Evolutionary conservation across 2,888 invertebrate genomes (phyloP), one percentile per base, ranked within the genome.

Genomic region (Anthrax anthrax): DNA sequence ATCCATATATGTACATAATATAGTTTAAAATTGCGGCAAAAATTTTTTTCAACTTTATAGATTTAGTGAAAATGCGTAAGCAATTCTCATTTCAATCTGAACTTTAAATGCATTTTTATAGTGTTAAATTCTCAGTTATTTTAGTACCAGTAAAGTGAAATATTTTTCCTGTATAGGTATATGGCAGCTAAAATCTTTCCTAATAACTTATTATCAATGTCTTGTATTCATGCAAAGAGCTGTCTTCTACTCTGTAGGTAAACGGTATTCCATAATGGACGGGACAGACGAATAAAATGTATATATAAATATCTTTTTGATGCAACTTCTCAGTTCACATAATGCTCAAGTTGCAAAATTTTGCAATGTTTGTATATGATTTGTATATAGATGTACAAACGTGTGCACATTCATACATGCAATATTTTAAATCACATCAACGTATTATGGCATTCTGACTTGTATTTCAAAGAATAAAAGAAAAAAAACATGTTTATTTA

Each of bases 171-270:
- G 32, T 29, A 19, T 36, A 29, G 17, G 37, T 18, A 19, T 36
- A 37, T 18, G 27, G 46, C 46, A 41, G 41, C 37, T n/a, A 29
- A 41, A 12, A 44, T 37, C 44, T 44, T 48, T 44, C 42, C 47
- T 48, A 48, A 48, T 48, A 48, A 48, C 47, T 48, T 48, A 48
- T 48, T 48, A 48, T 48, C 47, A 48, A 48, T 48, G 47, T 48
- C 47, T 42, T 44, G 44, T 44, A 44, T 44, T 46, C 46, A 46
- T 46, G 42, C 46, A 38, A 42, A 29, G 41, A 32, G n/a, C 42
- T 32, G 14, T 37, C 38, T 38, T 37, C 46, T 34, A 42, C 37
- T 37, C 37, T 46, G 41, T 34, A 14, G 37, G 39, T 23, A 23
- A 23, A 23, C 23, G 23, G 23, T 23, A 8, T 23, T 6, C 8